Evolutionary conservation across 1,140 invertebrate species (phyloP).

Genomic region (Pogonomyrmex californicus): DNA sequence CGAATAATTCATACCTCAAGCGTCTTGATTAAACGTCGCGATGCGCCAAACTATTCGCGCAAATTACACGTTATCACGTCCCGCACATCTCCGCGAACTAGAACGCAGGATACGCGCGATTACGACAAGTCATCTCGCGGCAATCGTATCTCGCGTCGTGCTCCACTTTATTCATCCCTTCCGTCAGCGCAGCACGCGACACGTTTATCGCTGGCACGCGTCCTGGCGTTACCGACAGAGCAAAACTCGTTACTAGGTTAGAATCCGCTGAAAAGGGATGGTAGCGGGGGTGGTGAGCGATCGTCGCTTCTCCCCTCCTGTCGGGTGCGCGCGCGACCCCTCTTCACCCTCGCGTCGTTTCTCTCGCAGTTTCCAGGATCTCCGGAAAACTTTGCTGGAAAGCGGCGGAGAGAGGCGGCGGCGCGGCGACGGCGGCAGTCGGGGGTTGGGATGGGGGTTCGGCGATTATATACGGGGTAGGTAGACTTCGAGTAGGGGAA

Average conservation of each 20-base stretch:
- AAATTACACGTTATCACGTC: constrained; percentile 53
- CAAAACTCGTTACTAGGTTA: constrained; percentile 77
- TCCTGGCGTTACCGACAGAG: constrained; percentile 75
- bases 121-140: constrained; percentile 34
- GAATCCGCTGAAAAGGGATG: constrained; percentile 76
- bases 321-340: constrained; percentile 49
- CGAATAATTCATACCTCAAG: constrained; percentile 55
- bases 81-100: constrained; percentile 42
- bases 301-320: constrained; percentile 73
- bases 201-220: constrained; percentile 75
- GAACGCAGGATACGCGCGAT: constrained; percentile 8
- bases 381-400: constrained; percentile 80
- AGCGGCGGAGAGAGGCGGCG: constrained; percentile 68
- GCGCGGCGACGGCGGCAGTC: constrained; percentile 56
- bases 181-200: constrained; percentile 73
- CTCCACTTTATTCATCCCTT: constrained; percentile 72
- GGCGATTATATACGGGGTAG: constrained; percentile 69
- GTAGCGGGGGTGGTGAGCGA: constrained; percentile 65
- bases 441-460: constrained; percentile 67
- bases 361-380: constrained; percentile 75
- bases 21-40: constrained; percentile 55
- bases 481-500: constrained; percentile 72
- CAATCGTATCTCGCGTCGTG: constrained; percentile 50
- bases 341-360: constrained; percentile 47
- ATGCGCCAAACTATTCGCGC: constrained; percentile 55